Evolutionary conservation across 23 tunicate species (phyloP).

Genomic region (Corella eumyota): DNA sequence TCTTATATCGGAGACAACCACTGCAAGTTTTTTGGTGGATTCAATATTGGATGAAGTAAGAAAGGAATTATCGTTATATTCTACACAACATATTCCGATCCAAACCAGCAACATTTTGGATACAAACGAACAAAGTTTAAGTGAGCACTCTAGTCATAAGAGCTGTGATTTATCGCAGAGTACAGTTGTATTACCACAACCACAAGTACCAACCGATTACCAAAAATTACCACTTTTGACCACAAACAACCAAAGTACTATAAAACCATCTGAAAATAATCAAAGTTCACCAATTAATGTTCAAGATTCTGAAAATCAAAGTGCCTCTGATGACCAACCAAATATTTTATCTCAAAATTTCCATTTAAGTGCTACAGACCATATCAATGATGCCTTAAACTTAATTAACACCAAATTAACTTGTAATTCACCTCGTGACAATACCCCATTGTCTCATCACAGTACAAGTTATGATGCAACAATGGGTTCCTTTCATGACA

Average conservation of each 20-base stretch:
- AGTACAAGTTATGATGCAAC: background rate
- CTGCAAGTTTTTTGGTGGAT: slow-evolving; percentile 24
- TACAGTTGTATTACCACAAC: background rate
- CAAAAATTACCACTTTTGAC: no score
- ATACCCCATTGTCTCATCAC: background rate
- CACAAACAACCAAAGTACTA: no score
- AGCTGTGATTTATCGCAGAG: background rate
- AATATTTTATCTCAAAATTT: background rate
- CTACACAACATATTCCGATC: background rate
- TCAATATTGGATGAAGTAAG: slow-evolving; percentile 24
- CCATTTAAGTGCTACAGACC: slow-evolving; percentile 36
- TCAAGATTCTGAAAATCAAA: no score
- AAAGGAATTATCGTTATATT: slow-evolving; percentile 7
- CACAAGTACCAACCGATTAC: no score
- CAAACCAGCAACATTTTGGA: background rate
- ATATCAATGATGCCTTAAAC: slow-evolving; percentile 21
- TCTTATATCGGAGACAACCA: background rate
- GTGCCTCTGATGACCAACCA: no score
- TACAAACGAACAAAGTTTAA: background rate
- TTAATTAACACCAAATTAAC: slow-evolving; percentile 15
- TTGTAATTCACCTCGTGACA: background rate
- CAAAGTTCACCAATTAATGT: no score
- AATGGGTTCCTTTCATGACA: background rate
- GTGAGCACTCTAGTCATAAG: background rate
- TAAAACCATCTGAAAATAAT: no score